phyloP scores from a whole-genome alignment of 2,113 vertebrate species.

The Bubo bubo region DNA sequence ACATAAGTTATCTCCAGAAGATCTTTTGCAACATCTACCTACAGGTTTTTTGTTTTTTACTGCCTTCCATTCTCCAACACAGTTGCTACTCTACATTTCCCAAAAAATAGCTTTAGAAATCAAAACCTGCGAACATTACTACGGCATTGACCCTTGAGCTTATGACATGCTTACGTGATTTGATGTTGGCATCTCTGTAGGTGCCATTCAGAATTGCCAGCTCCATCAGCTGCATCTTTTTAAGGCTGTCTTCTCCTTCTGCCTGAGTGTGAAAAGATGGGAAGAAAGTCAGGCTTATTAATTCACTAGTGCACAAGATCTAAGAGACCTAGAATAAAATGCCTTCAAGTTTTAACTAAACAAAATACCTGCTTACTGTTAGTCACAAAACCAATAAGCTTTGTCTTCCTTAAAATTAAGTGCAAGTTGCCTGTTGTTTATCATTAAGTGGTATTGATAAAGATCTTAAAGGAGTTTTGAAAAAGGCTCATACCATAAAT shows the following conservation, averaged over 20 bases:
- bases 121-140: background rate
- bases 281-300: background rate
- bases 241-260: slow-evolving; percentile 98
- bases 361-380: background rate
- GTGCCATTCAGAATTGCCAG: slow-evolving; percentile 98
- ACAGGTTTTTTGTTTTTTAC: background rate
- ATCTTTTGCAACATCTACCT: background rate
- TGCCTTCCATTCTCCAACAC: background rate
- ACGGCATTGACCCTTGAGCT: background rate
- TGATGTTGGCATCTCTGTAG: slow-evolving; percentile 98
- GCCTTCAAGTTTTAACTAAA: background rate
- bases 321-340: background rate
- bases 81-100: background rate
- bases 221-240: slow-evolving; percentile 99
- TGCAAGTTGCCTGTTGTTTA: background rate
- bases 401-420: background rate
- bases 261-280: slow-evolving; percentile 75
- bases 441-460: background rate
- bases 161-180: slow-evolving; percentile 90
- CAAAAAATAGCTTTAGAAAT: background rate
- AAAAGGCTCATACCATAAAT: background rate
- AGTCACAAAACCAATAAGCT: background rate
- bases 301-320: background rate
- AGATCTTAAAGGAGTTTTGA: background rate
- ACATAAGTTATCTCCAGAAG: background rate